Base-by-base conservation (phyloP, 2,113 vertebrate genomes). In the Caretta caretta region DNA sequence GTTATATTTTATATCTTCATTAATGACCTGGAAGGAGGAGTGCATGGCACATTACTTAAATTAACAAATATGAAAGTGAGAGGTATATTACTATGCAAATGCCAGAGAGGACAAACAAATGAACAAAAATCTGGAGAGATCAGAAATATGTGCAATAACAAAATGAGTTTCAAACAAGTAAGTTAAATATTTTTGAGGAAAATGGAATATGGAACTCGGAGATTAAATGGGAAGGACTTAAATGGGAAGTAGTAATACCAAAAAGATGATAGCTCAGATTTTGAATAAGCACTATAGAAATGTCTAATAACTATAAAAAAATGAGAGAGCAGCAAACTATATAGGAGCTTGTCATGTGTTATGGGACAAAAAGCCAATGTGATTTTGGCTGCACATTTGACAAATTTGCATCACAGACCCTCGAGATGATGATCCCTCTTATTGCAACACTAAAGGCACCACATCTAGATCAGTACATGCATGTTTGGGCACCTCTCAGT, bases 281-380 rank as follows among this genome's bases (percentile, higher is more conserved):
- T 69, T 62, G 2, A 48, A 87, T 83, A 35, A 78, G 6, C 0
- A 1, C 3, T 79, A 13, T 88, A 22, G 20, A 57, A 82, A 4
- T 84, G 12, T 84, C 6, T n/a, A 85, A 4, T 31, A 76, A 79
- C 65, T 76, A 78, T 24, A 88, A 78, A 48, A 53, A 84, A 76
- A 27, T 14, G 24, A 48, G 6, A 6, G 6, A 3, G 65, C 20
- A 1, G 0, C 24, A 27, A 31, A 65, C 9, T 42, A 5, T 19
- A 82, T 49, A 59, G 3, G 8, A 2, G 19, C 82, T 88, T 87
- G 9, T 49, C 13, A 69, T 0, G 14, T 57, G 48, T 91, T 51
- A 3, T 4, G 20, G 8, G 16, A 0, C 9, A 84, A 42, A 84
- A 35, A 69, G 57, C 0, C 0, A 1, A 2, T 93, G 49, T 83